Conservation (phyloP, 1,140 invertebrate species). For the Globodera rostochiensis region DNA sequence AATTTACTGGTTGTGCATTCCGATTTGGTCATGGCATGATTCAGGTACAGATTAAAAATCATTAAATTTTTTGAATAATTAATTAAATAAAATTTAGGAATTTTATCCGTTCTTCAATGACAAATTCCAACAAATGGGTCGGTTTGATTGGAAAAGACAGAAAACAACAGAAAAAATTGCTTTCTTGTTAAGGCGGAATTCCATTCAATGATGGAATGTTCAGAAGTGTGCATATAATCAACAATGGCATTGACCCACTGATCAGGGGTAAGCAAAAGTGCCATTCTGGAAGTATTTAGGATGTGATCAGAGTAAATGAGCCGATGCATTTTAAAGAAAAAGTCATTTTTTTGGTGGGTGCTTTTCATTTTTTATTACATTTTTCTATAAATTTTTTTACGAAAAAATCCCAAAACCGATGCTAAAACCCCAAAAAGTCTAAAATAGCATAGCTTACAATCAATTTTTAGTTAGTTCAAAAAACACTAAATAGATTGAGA, state of each 20-base stretch:
- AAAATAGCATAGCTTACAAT: too few relatives aligned
- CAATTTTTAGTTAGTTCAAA: too few relatives aligned
- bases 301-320: too few relatives aligned
- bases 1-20: constrained; percentile 65
- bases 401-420: too few relatives aligned
- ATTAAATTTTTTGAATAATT: constrained; percentile 14
- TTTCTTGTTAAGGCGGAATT: constrained; percentile 47
- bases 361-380: too few relatives aligned
- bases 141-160: not conserved
- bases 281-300: constrained; percentile 71
- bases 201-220: constrained; percentile 66
- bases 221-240: constrained; percentile 57
- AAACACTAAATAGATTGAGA: too few relatives aligned
- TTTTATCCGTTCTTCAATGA: constrained; percentile 66
- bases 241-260: constrained; percentile 65
- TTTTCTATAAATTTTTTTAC: too few relatives aligned
- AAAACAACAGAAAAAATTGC: not conserved
- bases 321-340: too few relatives aligned
- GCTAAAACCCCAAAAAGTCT: too few relatives aligned
- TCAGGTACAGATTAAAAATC: constrained; percentile 37
- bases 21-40: constrained; percentile 65
- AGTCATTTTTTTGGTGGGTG: too few relatives aligned
- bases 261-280: constrained; percentile 43
- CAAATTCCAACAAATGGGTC: constrained; percentile 56
- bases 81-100: constrained; percentile 41